Base-by-base conservation (phyloP, 1,140 invertebrate species). In the Carposina sasakii region DNA sequence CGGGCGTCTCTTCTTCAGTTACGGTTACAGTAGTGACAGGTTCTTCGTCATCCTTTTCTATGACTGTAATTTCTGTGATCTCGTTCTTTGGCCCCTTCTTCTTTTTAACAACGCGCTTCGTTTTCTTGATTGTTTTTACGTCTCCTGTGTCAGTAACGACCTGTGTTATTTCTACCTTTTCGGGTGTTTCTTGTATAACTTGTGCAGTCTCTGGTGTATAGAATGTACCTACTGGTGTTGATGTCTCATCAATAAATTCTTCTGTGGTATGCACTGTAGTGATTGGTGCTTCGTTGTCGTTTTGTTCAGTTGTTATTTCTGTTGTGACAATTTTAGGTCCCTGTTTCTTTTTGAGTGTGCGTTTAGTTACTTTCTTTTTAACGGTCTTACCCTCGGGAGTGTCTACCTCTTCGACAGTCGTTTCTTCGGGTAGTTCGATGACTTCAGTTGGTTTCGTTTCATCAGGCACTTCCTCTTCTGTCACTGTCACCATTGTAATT, bases 271-370 rank as follows among this genome's bases (percentile, higher is more conserved):
- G n/a, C n/a, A 76, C 62, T 12, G 64, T 68, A 15, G 56, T 71
- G 34, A 78, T 52, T 5, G 81, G 77, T 41, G 62, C 46, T 57
- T 85, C 73, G 28, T 76, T 75, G 47, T 84, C 78, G 56, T 85
- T 77, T 67, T 86, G 74, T 45, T 84, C 65, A 22, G 83, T 83
- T 13, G 79, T 71, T 51, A 85, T 78, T 71, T 87, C 76, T 23
- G 75, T 85, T 82, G 10, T 64, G 66, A 31, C 76, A 85, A 49
- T 69, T 74, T 34, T 72, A 63, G 54, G 70, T 71, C 49, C 76
- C 68, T 21, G 74, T 81, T 6, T 73, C 46, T 42, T 56, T 48
- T 57, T 81, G 67, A 53, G 85, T 74, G 22, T 12, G 24, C 24
- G 24, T 28, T n/a, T 63, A 44, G 3, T 49, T 20, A 3, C 81